Evolutionary conservation across 2,797 vertebrate species (phyloP), one percentile per base, ranked within the genome.

Genomic region (Onychomys arenicola): DNA sequence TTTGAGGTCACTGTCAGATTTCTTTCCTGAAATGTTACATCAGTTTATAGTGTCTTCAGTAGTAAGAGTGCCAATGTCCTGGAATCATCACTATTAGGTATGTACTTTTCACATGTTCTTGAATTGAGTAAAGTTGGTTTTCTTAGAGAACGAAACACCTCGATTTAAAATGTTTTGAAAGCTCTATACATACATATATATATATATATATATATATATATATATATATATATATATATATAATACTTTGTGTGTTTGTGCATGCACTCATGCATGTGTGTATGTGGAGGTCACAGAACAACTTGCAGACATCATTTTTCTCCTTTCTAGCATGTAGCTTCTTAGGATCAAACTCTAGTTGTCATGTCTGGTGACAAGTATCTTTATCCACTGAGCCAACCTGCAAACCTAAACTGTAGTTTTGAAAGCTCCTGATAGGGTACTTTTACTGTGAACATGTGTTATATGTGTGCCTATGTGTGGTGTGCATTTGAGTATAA

Each of bases 41-140:
- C n/a, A 75, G 71, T n/a, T 95, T 94, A 78, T 91, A 92, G 82
- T 93, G 52, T 37, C 52, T 97, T 93, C 32, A 93, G 1, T 78
- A 90, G 40, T 86, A 91, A 67, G 78, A 95, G 46, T 93, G 61
- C 87, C 67, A 94, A 8, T 92, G 95, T 93, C 29, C 25, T 52
- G 29, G 49, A 96, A 86, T 96, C 94, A 76, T 43, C 85, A 95
- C 63, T 81, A 77, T 71, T 95, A 29, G 25, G 1, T 76, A 55
- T 93, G 0, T 94, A 55, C 55, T 81, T 94, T 94, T 96, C 78
- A 69, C 19, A 87, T 63, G 25, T 94, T 94, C 34, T 78, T 87
- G 32, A 82, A 59, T 46, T 13, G 37, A 94, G 1, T 34, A 77
- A 89, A 89, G 76, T 88, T 94, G 63, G 55, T 43, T 85, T 85